Evolutionary conservation across 2,888 invertebrate genomes (phyloP).

Genomic region (Andrena camellia): DNA sequence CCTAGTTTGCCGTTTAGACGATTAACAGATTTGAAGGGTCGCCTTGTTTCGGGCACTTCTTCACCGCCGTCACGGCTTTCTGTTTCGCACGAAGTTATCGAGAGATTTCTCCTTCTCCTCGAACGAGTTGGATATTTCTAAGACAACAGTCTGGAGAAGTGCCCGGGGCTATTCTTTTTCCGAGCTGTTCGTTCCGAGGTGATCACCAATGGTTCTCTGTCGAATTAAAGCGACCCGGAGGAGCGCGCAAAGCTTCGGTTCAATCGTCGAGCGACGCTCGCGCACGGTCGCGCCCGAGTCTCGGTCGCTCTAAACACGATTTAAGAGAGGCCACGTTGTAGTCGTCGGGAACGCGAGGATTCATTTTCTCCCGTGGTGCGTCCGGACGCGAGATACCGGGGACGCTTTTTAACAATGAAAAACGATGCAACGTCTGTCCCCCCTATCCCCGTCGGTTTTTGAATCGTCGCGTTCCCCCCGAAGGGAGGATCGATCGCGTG

Average conservation of each 20-base stretch:
- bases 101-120: no score
- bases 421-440: constrained; percentile 31
- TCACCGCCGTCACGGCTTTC: neutral
- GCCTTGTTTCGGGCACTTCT: neutral
- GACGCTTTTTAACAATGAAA: constrained; percentile 44
- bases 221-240: neutral
- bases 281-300: neutral
- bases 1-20: constrained; percentile 40
- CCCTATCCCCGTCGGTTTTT: neutral
- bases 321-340: constrained; percentile 65
- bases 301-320: constrained; percentile 63
- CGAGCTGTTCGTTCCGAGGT: neutral
- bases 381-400: neutral
- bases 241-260: neutral
- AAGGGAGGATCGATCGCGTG: constrained; percentile 67
- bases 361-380: constrained; percentile 32
- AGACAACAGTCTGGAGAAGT: neutral
- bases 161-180: neutral
- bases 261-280: neutral
- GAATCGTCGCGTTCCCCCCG: constrained; percentile 67
- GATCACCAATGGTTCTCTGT: neutral
- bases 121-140: no score
- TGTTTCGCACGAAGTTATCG: neutral
- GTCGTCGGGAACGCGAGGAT: constrained; percentile 65
- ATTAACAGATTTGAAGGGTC: constrained; percentile 36